Conservation (phyloP, 2,888 invertebrate genomes). For the Theristus sp. region DNA sequence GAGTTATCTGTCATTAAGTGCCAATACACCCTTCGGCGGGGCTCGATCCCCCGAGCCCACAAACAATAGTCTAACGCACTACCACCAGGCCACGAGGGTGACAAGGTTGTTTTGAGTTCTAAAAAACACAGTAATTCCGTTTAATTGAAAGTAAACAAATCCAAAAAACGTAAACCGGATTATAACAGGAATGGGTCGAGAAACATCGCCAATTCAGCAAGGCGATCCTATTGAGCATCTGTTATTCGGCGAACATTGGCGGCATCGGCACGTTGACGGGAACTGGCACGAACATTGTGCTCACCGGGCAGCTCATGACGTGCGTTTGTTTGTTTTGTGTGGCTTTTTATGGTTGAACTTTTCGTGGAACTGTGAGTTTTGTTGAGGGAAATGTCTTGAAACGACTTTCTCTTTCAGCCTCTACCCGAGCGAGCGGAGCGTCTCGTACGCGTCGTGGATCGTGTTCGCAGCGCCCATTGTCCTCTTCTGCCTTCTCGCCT, state of each 20-base stretch:
- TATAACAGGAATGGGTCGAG: neutral
- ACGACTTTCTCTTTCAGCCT: neutral
- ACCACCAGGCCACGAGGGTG: no score
- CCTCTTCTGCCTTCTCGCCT: constrained; percentile 19
- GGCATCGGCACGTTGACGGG: constrained; percentile 33
- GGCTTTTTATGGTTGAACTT: no score
- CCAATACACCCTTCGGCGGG: no score
- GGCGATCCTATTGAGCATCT: constrained; percentile 18
- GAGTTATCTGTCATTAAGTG: no score
- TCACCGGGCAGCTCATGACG: constrained; percentile 25
- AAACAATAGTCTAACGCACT: no score
- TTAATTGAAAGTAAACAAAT: no score
- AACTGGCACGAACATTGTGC: constrained; percentile 33
- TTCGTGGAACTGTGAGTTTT: no score
- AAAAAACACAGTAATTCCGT: no score
- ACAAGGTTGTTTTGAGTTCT: no score
- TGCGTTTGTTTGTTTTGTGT: no score
- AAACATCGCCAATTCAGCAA: neutral
- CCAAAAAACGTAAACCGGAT: neutral
- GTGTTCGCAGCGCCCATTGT: constrained; percentile 9
- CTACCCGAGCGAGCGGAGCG: constrained; percentile 1
- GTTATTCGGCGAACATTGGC: constrained; percentile 31
- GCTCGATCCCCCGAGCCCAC: no score
- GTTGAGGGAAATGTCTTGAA: no score
- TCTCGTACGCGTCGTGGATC: constrained; percentile 15